Base-by-base conservation (phyloP, 2,113 vertebrate species). In the Clarias batrachus region DNA sequence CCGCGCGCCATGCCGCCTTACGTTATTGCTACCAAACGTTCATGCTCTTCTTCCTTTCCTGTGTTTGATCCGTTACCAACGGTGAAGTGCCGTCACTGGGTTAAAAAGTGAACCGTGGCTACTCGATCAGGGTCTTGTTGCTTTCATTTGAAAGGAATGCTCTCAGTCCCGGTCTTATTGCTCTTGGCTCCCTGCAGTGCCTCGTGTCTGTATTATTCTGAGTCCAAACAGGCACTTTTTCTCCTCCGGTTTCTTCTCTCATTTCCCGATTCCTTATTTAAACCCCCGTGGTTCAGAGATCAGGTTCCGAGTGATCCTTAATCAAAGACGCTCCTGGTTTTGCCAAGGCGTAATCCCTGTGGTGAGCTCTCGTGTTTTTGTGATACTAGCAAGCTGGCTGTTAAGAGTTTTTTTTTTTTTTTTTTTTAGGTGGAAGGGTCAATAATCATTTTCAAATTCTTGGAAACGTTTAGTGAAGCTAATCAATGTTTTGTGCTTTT, bases 61-160 rank as follows among this genome's bases (percentile, higher is more conserved):
- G 57, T 2, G 37, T 79, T 59, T 82, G 85, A 74, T 63, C 65
- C 70, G 37, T 14, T 78, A 59, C 9, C n/a, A 57, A 81, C 16
- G 21, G 9, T 63, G 65, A 54, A 82, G 30, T 33, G 76, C 87
- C 73, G 80, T 77, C 77, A 89, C 87, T 90, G 90, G 90, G 92
- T 91, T 93, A 92, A 94, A 90, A 90, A 90, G 90, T 91, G 88
- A 92, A 87, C 56, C 88, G 65, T 48, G 23, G n/a, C 89, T 93
- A 93, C 93, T 93, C 92, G 90, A 91, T 93, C 59, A 41, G 41
- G 79, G 89, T 92, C 89, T 83, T 78, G 83, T 93, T 91, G 90
- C 83, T 94, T 94, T 95, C 92, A 93, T 92, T 92, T 91, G 85
- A 93, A 93, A 91, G 91, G 95, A 94, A 94, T 93, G 92, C 89